A percentile compares a stretch with the other conserved stretches of the same genome.
Conservation (phyloP, 2,113 vertebrate genomes). For the Dipodomys spectabilis region DNA sequence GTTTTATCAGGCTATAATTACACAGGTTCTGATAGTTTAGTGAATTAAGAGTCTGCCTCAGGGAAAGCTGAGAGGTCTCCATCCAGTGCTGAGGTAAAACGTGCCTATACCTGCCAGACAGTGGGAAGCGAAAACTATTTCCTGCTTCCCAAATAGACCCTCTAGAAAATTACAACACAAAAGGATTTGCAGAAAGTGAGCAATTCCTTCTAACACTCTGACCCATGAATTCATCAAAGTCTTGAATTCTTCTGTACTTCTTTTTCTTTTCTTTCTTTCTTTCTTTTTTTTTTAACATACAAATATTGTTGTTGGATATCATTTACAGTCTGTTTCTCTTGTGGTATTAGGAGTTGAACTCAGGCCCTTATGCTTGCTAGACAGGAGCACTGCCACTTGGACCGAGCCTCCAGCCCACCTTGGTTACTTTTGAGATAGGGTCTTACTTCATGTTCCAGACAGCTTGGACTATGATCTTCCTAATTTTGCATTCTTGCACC, state of each 20-base stretch:
- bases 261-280: not conserved
- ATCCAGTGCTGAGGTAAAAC: not conserved
- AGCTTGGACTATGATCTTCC: no score
- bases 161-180: not conserved
- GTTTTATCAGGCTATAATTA: not conserved
- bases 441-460: no score
- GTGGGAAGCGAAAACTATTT: not conserved
- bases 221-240: not conserved
- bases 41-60: no score
- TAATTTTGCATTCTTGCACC: no score
- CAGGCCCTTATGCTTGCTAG: not conserved
- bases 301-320: not conserved
- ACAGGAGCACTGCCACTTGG: not conserved
- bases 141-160: not conserved
- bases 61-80: not conserved
- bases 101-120: not conserved
- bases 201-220: not conserved
- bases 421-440: no score
- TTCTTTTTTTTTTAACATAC: not conserved
- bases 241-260: not conserved
- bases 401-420: not conserved
- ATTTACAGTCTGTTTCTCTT: not conserved
- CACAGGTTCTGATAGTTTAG: not conserved
- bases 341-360: not conserved
- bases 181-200: not conserved